Evolutionary conservation across 2,888 invertebrate species (phyloP), one percentile per base, ranked within the genome.

Genomic region (Helicoverpa assulta): DNA sequence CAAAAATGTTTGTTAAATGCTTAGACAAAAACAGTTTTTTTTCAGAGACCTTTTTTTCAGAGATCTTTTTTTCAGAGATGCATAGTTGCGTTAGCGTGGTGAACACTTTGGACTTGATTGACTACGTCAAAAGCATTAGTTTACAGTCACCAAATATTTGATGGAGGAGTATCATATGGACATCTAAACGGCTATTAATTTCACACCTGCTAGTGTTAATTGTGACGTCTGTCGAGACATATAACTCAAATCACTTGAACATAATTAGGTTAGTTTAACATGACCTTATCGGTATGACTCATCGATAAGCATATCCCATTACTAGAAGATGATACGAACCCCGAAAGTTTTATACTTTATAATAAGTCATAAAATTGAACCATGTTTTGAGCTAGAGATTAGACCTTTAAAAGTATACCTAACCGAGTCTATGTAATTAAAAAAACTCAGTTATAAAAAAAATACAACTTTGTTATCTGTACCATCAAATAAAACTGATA

Each of bases 401-500:
- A 33, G 33, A 8, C 33, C 33, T 33, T 7, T 33, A 8, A 33
- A 33, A 33, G 0, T 7, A 33, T 33, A n/a, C n/a, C n/a, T n/a
- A 33, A 33, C 8, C 7, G 8, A 6, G 8, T 33, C 33, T 33
- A 8, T 33, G 0, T 47, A 50, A 4, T 4, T 26, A 26, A 2
- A 37, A 47, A 61, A 57, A 62, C 37, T 40, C 10, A 60, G 70
- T 53, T 53, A 53, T 40, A 55, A 70, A 54, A 77, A 55, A 57
- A 52, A 6, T 43, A 66, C 56, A 68, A 73, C 76, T 68, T 18
- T 51, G 54, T 51, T 21, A 64, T 51, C 21, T 63, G 67, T 26
- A 26, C 61, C 59, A 73, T 82, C 67, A 73, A 71, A 76, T 64
- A 59, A 67, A 57, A 77, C 73, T 58, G 71, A 71, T 65, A n/a